These are phyloP conservation scores for Acrocephalus arundinaceus DNA, from an alignment of 2,113 vertebrate species.

Conservation along the genomic window DNA sequence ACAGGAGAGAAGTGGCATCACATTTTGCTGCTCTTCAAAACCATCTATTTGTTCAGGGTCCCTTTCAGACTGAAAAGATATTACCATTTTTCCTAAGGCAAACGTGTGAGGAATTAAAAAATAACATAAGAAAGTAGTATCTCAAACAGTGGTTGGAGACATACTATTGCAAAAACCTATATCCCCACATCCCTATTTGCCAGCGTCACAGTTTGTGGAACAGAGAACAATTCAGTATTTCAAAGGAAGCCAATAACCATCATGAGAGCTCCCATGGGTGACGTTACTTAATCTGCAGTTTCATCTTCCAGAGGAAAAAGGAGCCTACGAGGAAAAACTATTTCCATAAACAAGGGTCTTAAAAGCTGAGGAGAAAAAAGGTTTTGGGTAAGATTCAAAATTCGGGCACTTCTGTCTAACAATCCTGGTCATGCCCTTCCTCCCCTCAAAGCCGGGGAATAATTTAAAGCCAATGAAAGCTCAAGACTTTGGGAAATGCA, in stretches of 20 bases:
- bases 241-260: constrained; percentile 12
- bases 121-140: background rate
- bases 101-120: background rate
- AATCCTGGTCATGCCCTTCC: background rate
- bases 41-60: background rate
- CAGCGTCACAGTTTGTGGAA: background rate
- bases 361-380: background rate
- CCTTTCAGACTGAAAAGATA: background rate
- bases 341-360: constrained; percentile 15
- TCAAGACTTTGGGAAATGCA: background rate
- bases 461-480: background rate
- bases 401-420: background rate
- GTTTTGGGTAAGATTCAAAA: background rate
- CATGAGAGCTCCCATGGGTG: background rate
- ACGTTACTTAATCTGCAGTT: constrained; percentile 1
- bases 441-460: background rate
- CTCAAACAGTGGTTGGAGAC: background rate
- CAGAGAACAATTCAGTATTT: constrained; percentile 13
- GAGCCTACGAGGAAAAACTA: background rate
- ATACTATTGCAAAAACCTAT: background rate
- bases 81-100: background rate
- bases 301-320: background rate
- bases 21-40: background rate
- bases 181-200: background rate
- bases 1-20: background rate